phyloP scores from a whole-genome alignment of 2,888 invertebrate species.

The Rotaria magnacalcarata region DNA sequence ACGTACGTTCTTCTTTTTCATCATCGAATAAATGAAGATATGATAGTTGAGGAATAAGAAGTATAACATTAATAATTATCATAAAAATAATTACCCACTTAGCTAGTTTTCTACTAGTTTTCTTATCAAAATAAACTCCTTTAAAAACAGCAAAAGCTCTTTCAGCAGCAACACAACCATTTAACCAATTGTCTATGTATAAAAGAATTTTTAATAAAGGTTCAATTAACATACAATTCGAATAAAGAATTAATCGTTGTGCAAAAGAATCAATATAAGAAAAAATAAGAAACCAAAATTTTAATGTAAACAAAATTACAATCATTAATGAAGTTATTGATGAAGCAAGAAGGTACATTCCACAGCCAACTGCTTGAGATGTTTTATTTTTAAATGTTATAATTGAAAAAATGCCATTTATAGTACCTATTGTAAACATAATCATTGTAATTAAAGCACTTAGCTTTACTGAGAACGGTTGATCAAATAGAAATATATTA shows the following conservation, averaged over 20 bases:
- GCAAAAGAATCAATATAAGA: neutral
- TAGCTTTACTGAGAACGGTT: neutral
- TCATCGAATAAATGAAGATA: neutral
- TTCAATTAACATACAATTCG: neutral
- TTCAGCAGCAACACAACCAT: constrained; percentile 7
- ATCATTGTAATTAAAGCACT: neutral
- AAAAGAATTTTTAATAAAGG: neutral
- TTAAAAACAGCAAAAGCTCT: neutral
- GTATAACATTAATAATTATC: neutral
- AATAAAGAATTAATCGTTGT: neutral
- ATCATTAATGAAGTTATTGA: neutral
- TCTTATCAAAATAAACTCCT: neutral
- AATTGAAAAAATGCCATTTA: constrained; percentile 3
- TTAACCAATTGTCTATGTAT: neutral
- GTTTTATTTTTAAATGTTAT: constrained; percentile 9
- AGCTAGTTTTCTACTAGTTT: neutral
- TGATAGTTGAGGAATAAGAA: neutral
- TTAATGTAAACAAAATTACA: neutral
- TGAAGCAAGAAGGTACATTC: neutral
- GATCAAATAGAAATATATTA: neutral
- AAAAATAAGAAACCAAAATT: constrained; percentile 8
- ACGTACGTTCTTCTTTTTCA: neutral
- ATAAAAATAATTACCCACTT: neutral
- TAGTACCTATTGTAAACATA: neutral
- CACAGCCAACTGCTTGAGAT: neutral